phyloP scores from a whole-genome alignment of 2,888 invertebrate species.

The Ellobium chinense region DNA sequence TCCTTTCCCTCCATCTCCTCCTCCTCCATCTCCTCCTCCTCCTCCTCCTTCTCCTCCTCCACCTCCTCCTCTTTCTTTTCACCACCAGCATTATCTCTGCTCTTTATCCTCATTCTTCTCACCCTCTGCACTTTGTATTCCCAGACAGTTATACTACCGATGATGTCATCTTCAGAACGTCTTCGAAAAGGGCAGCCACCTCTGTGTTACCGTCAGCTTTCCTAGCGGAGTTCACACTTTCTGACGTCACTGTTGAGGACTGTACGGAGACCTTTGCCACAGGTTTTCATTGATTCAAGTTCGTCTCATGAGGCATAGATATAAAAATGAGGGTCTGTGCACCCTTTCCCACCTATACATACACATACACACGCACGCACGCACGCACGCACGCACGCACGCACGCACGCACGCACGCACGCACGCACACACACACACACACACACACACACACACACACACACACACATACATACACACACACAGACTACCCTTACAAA shows the following conservation, averaged over 20 bases:
- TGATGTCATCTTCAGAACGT: constrained; percentile 44
- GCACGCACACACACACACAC: no score
- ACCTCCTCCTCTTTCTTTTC: not conserved
- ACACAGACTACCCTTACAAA: no score
- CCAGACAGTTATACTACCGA: constrained; percentile 48
- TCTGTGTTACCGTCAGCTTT: constrained; percentile 42
- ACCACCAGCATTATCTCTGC: not conserved
- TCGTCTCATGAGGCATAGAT: no score
- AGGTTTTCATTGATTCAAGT: no score
- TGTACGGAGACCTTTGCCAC: constrained; percentile 45
- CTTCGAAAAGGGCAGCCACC: constrained; percentile 35
- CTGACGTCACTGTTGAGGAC: constrained; percentile 18
- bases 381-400: no score
- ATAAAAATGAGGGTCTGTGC: no score
- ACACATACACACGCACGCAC: no score
- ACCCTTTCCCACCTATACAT: no score
- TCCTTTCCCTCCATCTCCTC: not conserved
- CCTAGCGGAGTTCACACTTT: constrained; percentile 44
- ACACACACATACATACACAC: no score
- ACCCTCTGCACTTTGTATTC: not conserved
- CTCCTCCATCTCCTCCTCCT: not conserved
- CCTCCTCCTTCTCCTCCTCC: not conserved
- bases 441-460: no score
- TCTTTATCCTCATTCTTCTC: not conserved
- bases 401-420: no score